Evolutionary conservation across 2,113 vertebrate genomes (phyloP), one percentile per base, ranked within the genome.

Genomic region (Cranoglanis bouderius): DNA sequence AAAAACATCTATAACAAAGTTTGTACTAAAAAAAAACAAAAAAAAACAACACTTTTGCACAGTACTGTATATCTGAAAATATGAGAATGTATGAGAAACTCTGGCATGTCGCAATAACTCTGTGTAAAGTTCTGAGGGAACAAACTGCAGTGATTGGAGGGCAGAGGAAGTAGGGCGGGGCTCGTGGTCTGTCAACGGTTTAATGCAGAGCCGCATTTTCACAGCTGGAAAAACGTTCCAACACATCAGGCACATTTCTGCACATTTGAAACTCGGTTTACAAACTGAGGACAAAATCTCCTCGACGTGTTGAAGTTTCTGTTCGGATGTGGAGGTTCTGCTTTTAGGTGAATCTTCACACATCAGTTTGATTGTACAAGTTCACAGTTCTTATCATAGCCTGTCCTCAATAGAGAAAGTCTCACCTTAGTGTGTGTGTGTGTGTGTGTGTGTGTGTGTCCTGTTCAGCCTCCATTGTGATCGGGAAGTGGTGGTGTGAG

Each of bases 401-500:
- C 9, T 82, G 3, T 4, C 38, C 19, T 40, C 32, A 13, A 59
- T 6, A 57, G 35, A 82, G 10, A 82, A 26, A 26, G 2, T 40
- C 55, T 82, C 55, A 82, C 21, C 35, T 59, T 82, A 19, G 12
- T 51, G 43, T 49, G 55, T 65, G 38, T n/a, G 55, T 70, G 63
- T 70, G 26, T 12, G 70, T 57, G 49, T 43, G 51, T 77, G 21
- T 75, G 65, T 57, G 49, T 75, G 19, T 14, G 12, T 67, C 6
- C 43, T 51, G 9, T 38, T 35, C 89, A 97, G 96, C 96, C 63
- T 96, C 96, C 86, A 96, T 97, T 85, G 96, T 97, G 91, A 96
- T 95, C 87, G 96, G 96, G 88, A 96, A 95, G 92, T 97, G 96
- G 96, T 97, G 96, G 96, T 97, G 96, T 90, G 96, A 97, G 94